phyloP scores from a whole-genome alignment of 2,113 vertebrate genomes.

The Sceloporus undulatus region DNA sequence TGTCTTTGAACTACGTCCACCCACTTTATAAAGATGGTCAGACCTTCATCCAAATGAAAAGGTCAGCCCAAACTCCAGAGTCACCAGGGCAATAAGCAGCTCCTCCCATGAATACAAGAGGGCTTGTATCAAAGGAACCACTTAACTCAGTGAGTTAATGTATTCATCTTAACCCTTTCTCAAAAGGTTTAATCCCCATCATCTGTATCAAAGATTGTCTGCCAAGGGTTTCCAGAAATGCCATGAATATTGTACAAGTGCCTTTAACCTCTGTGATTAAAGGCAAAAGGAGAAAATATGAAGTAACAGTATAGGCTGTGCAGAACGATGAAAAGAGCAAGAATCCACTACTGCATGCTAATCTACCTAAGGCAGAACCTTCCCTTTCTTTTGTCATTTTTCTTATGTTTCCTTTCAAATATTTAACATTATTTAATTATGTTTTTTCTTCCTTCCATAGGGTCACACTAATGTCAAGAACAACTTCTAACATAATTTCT shows the following conservation, averaged over 20 bases:
- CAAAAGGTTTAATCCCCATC: constrained; percentile 4
- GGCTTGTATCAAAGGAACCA: neutral
- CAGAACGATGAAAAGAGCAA: constrained; percentile 3
- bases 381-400: constrained; percentile 22
- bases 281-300: neutral
- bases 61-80: neutral
- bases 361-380: neutral
- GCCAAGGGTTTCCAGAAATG: constrained; percentile 1
- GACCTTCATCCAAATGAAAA: neutral
- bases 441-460: neutral
- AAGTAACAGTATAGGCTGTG: neutral
- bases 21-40: neutral
- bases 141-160: neutral
- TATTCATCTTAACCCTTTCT: neutral
- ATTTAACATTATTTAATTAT: constrained; percentile 26
- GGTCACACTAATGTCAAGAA: constrained; percentile 16
- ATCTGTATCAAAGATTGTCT: constrained; percentile 11
- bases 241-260: neutral
- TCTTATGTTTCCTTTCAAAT: constrained; percentile 18
- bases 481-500: constrained; percentile 27
- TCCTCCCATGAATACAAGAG: neutral
- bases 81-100: neutral
- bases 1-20: neutral
- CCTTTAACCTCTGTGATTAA: constrained; percentile 8
- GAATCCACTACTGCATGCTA: neutral